Percentiles rank a stretch among this genome's conserved stretches.
These are phyloP conservation scores for Piscicola geometra DNA, from an alignment of 2,888 invertebrate species.

Conservation along the genomic window DNA sequence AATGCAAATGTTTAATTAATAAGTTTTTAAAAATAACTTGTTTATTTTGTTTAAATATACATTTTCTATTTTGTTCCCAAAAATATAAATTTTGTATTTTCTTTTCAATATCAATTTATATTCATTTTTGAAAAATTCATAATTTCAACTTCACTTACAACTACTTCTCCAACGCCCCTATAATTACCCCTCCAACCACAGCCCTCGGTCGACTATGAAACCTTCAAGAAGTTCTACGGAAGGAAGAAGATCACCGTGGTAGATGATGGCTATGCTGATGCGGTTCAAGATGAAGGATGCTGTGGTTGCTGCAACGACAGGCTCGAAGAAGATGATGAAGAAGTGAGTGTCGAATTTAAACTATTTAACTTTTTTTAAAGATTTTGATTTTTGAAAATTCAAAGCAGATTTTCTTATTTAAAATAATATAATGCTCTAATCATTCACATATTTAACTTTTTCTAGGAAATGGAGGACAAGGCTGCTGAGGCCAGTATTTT, in stretches of 20 bases:
- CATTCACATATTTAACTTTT: no score
- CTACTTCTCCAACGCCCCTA: neutral
- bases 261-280: conserved; percentile 16
- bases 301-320: neutral
- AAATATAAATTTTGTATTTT: no score
- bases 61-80: no score
- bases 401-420: no score
- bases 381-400: neutral
- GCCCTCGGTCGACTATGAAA: neutral
- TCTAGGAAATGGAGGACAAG: no score
- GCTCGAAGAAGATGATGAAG: neutral
- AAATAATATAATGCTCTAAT: no score
- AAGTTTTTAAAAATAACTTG: no score
- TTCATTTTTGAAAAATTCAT: neutral
- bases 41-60: no score
- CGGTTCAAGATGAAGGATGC: neutral
- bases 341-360: neutral
- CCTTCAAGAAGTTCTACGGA: neutral
- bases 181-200: neutral
- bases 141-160: neutral
- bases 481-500: no score
- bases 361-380: neutral
- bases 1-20: no score
- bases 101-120: no score
- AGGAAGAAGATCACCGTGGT: neutral